These are phyloP conservation scores for Amphilophus citrinellus DNA, from an alignment of 2,113 vertebrate genomes.

Conservation along the genomic window DNA sequence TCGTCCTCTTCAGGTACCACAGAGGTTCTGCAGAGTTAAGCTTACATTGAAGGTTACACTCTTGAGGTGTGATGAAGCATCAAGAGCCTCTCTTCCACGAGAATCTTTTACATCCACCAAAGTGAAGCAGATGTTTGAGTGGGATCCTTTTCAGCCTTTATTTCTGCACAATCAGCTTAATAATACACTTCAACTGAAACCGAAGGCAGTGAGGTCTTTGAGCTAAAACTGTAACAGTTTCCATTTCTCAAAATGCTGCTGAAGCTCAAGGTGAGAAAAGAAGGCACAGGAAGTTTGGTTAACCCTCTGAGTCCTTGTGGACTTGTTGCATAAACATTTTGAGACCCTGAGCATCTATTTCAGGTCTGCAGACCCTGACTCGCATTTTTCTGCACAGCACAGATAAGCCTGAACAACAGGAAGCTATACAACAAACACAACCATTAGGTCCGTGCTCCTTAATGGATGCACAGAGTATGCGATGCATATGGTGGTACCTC, in stretches of 20 bases:
- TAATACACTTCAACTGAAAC: neutral
- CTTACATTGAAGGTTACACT: neutral
- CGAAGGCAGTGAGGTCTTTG: neutral
- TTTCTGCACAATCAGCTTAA: neutral
- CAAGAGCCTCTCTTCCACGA: neutral
- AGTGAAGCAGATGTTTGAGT: neutral
- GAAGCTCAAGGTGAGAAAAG: neutral
- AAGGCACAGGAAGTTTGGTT: neutral
- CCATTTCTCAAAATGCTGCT: neutral
- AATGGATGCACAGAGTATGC: neutral
- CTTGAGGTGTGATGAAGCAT: neutral
- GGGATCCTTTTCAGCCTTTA: neutral
- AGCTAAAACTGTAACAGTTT: neutral
- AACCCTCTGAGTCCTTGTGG: neutral
- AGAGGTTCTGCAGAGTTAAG: neutral
- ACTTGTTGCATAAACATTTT: neutral
- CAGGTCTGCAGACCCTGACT: neutral
- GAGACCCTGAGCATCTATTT: slow-evolving; percentile 15
- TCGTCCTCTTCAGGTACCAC: neutral
- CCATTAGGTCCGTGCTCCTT: slow-evolving; percentile 26
- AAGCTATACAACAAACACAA: slow-evolving; percentile 39
- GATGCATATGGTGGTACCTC: slow-evolving; percentile 13
- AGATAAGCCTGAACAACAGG: slow-evolving; percentile 50
- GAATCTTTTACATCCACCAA: neutral
- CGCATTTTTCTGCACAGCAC: slow-evolving; percentile 2